Evolutionary conservation across 2,797 vertebrate species (phyloP).

Genomic region (Hippocampus kuda): DNA sequence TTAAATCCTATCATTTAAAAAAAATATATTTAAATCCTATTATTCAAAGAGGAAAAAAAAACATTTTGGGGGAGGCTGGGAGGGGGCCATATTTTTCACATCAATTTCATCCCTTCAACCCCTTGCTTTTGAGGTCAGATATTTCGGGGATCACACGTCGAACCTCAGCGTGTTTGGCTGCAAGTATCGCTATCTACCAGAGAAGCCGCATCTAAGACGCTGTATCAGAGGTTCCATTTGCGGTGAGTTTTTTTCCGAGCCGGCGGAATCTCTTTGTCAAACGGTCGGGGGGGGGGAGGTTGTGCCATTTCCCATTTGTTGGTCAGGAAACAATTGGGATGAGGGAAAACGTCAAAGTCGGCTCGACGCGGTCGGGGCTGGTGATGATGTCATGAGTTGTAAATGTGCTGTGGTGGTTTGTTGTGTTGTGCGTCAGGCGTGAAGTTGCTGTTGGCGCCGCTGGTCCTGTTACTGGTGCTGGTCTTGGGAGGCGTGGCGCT

Average conservation of each 20-base stretch:
- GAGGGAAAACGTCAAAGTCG: no score
- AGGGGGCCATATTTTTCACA: no score
- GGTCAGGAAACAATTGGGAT: no score
- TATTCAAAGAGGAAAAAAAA: no score
- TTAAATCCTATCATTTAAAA: no score
- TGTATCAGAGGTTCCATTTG: constrained; percentile 92
- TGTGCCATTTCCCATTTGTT: not conserved
- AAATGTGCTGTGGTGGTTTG: not conserved
- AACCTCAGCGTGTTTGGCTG: constrained; percentile 99
- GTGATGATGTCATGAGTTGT: not conserved
- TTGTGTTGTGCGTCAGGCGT: constrained; percentile 65
- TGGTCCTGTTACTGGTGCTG: constrained; percentile 85
- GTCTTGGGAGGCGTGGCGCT: constrained; percentile 87
- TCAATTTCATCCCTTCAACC: not conserved
- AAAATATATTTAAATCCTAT: no score
- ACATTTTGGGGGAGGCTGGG: no score
- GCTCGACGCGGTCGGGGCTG: no score
- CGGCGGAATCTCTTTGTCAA: not conserved
- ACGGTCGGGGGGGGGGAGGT: not conserved
- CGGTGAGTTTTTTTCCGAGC: constrained; percentile 67
- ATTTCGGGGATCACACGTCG: constrained; percentile 97
- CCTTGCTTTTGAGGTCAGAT: constrained; percentile 36
- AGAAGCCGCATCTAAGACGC: constrained; percentile 91
- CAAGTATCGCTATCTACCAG: constrained; percentile 96
- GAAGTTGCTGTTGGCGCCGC: constrained; percentile 85